Conservation (phyloP, 2,113 vertebrate genomes). For the Lagopus leucura region DNA sequence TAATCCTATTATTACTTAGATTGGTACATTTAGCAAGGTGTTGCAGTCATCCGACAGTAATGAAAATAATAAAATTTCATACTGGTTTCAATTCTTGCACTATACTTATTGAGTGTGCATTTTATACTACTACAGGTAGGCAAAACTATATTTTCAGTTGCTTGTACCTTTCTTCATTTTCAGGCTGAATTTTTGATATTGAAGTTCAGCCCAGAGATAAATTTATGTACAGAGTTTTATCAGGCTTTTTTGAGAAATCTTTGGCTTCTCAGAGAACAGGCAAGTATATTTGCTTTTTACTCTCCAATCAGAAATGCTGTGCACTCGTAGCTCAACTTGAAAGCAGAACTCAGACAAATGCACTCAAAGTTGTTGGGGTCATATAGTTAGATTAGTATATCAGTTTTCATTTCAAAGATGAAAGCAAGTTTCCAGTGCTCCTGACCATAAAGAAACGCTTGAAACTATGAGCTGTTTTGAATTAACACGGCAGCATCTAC, state of each 20-base stretch:
- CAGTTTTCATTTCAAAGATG: conserved; percentile 18
- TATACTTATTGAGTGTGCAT: not conserved
- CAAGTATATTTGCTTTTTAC: conserved; percentile 5
- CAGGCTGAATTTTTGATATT: not conserved
- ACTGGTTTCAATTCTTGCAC: not conserved
- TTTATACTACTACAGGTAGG: not conserved
- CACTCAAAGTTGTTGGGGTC: not conserved
- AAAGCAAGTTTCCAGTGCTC: not conserved
- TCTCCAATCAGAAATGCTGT: not conserved
- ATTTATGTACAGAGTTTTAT: conserved; percentile 38
- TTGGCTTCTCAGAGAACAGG: conserved; percentile 10
- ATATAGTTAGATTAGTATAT: not conserved
- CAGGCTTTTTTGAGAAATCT: not conserved
- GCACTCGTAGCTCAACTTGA: not conserved
- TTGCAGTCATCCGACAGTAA: not conserved
- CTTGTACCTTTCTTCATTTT: not conserved
- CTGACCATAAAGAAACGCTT: not conserved
- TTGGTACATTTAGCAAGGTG: not conserved
- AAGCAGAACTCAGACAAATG: not conserved
- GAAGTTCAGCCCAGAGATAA: conserved; percentile 19
- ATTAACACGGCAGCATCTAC: not conserved
- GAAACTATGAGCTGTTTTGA: not conserved
- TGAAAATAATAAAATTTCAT: conserved; percentile 2
- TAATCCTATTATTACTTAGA: not conserved
- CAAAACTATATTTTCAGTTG: not conserved